Evolutionary conservation across 2,888 invertebrate species (phyloP).

Genomic region (Venusia cambrica): DNA sequence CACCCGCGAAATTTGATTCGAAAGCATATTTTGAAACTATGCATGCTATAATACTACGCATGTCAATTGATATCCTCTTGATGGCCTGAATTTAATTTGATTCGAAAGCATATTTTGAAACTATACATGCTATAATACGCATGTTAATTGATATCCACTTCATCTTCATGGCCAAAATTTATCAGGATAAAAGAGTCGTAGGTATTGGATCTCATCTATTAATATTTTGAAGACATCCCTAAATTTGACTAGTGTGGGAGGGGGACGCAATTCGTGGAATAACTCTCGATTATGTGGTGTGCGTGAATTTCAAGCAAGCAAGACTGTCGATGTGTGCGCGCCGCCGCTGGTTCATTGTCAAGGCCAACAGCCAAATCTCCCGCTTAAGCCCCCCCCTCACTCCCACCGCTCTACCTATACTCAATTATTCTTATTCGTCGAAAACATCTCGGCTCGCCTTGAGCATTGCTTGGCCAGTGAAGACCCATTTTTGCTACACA

Average conservation of each 20-base stretch:
- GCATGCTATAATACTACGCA: too few species aligned
- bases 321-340: slow-evolving; percentile 56
- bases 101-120: too few species aligned
- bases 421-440: slow-evolving; percentile 64
- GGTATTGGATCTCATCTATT: too few species aligned
- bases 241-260: slow-evolving; percentile 62
- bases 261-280: slow-evolving; percentile 72
- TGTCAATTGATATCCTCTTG: too few species aligned
- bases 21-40: too few species aligned
- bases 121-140: too few species aligned
- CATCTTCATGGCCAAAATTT: too few species aligned
- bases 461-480: slow-evolving; percentile 43
- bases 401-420: slow-evolving; percentile 50
- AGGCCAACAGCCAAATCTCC: slow-evolving; percentile 79
- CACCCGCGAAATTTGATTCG: too few species aligned
- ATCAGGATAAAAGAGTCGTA: too few species aligned
- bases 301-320: slow-evolving; percentile 58
- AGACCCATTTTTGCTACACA: slow-evolving; percentile 32
- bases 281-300: slow-evolving; percentile 50
- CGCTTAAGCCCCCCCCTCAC: slow-evolving; percentile 62
- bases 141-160: too few species aligned
- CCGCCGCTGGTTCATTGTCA: slow-evolving; percentile 79
- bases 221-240: slow-evolving; percentile 48
- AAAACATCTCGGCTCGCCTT: slow-evolving; percentile 51
- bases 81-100: too few species aligned